Conservation (phyloP, 2,888 invertebrate genomes). For the Temnothorax rugatulus region DNA sequence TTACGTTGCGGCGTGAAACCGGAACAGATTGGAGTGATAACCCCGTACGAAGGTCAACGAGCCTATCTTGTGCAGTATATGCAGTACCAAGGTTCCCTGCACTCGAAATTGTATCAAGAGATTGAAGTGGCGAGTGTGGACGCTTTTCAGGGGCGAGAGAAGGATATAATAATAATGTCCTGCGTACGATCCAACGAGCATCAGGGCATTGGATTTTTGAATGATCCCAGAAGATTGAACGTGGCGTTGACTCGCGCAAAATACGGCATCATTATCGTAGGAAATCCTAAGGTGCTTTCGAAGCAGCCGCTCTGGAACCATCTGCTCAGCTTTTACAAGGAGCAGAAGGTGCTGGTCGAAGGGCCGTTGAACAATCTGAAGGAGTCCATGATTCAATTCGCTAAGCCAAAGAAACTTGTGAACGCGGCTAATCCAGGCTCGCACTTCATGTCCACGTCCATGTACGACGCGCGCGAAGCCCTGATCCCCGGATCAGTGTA, state of each 20-base stretch:
- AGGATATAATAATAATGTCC: slow-evolving; percentile 99
- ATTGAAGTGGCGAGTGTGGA: slow-evolving; percentile 99
- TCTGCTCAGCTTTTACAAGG: slow-evolving; percentile 98
- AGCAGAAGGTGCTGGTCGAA: slow-evolving; percentile 98
- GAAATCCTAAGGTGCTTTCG: slow-evolving; percentile 99
- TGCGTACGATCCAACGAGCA: slow-evolving; percentile 99
- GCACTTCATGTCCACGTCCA: slow-evolving; percentile 98
- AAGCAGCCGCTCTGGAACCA: slow-evolving; percentile 99
- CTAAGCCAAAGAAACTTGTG: slow-evolving; percentile 98
- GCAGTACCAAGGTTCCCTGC: slow-evolving; percentile 99
- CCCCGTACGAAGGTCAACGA: slow-evolving; percentile 99
- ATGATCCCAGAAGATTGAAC: slow-evolving; percentile 98
- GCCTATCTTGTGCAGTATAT: slow-evolving; percentile 99
- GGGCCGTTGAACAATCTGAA: slow-evolving; percentile 99
- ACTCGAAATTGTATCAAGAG: slow-evolving; percentile 98
- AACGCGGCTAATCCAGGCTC: slow-evolving; percentile 98
- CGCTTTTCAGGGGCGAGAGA: slow-evolving; percentile 99
- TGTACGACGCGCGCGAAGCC: slow-evolving; percentile 98
- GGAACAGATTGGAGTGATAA: slow-evolving; percentile 99
- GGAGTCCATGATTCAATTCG: slow-evolving; percentile 98
- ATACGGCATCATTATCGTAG: slow-evolving; percentile 99
- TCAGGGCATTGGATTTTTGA: slow-evolving; percentile 99
- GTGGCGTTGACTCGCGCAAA: slow-evolving; percentile 99
- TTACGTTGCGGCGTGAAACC: slow-evolving; percentile 98
- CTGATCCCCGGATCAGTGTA: slow-evolving; percentile 97